Evolutionary conservation across 2,888 invertebrate genomes (phyloP).

Genomic region (Nymphalis c-album): DNA sequence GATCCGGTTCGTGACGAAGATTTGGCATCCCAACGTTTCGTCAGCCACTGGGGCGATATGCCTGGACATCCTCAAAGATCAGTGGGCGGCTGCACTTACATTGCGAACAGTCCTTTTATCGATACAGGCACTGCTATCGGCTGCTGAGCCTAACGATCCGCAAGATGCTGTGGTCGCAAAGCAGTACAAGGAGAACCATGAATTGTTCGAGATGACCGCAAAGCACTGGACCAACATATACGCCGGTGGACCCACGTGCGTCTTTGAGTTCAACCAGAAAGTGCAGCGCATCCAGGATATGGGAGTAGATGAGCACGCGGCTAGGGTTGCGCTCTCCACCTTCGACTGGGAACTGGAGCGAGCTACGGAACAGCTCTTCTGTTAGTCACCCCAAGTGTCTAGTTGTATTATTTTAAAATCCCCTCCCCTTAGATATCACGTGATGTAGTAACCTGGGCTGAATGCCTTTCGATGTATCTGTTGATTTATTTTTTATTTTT

Average conservation of each 20-base stretch:
- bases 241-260: conserved; percentile 86
- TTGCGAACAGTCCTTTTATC: conserved; percentile 96
- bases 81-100: conserved; percentile 99
- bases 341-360: conserved; percentile 96
- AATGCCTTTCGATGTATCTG: neutral
- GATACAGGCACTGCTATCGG: conserved; percentile 95
- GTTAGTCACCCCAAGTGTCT: conserved; percentile 47
- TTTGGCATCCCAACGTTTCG: conserved; percentile 99
- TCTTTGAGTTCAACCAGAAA: conserved; percentile 91
- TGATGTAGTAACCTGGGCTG: conserved; percentile 8
- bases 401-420: conserved; percentile 16
- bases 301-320: conserved; percentile 95
- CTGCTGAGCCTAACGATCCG: conserved; percentile 95
- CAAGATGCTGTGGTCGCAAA: conserved; percentile 98
- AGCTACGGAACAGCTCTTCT: conserved; percentile 88
- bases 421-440: conserved; percentile 2
- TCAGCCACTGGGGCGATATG: conserved; percentile 99
- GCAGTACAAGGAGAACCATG: conserved; percentile 94
- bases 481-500: neutral
- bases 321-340: conserved; percentile 93
- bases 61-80: conserved; percentile 98
- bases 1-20: conserved; percentile 98
- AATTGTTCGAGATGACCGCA: conserved; percentile 94
- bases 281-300: conserved; percentile 94
- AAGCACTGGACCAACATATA: conserved; percentile 97